Evolutionary conservation across 2,113 vertebrate genomes (phyloP).

Genomic region (Sylvilagus bachmani): DNA sequence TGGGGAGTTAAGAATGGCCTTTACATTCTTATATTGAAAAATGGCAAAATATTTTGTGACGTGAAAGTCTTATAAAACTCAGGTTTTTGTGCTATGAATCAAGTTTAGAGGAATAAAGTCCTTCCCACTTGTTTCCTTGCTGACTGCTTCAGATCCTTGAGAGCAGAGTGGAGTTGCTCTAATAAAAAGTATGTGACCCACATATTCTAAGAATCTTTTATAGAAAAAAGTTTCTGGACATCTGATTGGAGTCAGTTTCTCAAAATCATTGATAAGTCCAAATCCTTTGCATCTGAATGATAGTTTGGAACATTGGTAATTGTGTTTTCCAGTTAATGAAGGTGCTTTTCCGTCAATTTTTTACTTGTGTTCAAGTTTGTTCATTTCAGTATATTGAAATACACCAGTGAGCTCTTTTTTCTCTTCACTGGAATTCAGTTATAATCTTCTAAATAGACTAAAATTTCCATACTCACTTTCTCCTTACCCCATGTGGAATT

Average conservation of each 20-base stretch:
- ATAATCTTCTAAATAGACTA: conserved; percentile 63
- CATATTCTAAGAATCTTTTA: neutral
- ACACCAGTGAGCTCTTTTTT: neutral
- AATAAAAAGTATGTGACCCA: neutral
- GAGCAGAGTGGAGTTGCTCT: neutral
- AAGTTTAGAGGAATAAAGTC: neutral
- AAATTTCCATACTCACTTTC: conserved; percentile 39
- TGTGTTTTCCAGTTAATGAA: conserved; percentile 52
- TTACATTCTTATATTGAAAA: neutral
- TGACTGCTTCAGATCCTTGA: neutral
- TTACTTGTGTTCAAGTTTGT: neutral
- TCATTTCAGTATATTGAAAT: neutral
- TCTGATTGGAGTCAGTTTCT: neutral
- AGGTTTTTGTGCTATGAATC: neutral
- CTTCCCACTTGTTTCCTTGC: neutral
- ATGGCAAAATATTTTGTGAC: neutral
- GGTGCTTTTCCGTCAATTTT: neutral
- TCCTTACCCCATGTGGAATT: conserved; percentile 38
- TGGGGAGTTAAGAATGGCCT: neutral
- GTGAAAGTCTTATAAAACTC: neutral
- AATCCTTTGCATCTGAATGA: neutral
- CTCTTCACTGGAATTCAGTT: neutral
- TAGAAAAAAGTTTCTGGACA: neutral
- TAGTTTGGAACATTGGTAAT: neutral
- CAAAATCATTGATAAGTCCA: neutral